Evolutionary conservation across 2,797 vertebrate genomes (phyloP).

Genomic region (Megaceryle alcyon): DNA sequence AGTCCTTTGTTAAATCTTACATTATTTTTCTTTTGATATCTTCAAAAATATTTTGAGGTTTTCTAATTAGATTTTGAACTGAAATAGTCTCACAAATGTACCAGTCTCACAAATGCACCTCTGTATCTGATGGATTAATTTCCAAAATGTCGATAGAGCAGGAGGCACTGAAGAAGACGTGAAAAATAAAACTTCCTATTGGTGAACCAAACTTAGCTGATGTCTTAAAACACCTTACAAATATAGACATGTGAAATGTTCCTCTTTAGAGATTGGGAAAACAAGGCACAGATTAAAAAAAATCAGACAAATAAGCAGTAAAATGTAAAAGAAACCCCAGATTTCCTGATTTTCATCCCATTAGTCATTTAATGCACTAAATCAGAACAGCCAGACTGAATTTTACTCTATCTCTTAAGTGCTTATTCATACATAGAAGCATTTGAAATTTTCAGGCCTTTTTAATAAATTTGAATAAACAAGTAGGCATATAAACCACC

Average conservation of each 20-base stretch:
- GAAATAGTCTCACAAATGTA: not conserved
- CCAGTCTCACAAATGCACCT: not conserved
- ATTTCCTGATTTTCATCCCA: not conserved
- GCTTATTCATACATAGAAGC: not conserved
- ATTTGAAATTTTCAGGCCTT: constrained; percentile 25
- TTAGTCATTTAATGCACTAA: constrained; percentile 20
- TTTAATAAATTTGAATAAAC: constrained; percentile 57
- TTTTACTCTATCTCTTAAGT: not conserved
- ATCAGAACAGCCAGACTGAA: constrained; percentile 22
- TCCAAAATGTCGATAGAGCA: not conserved
- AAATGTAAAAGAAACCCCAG: not conserved
- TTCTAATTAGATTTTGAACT: not conserved
- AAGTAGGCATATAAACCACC: constrained; percentile 8
- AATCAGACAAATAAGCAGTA: not conserved
- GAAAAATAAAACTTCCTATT: not conserved
- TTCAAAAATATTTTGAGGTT: not conserved
- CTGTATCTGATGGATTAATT: not conserved
- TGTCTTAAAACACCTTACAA: not conserved
- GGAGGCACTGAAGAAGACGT: not conserved
- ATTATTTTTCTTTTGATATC: not conserved
- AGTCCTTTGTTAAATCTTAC: not conserved
- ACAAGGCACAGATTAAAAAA: not conserved
- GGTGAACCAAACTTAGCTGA: not conserved
- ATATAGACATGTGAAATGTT: not conserved
- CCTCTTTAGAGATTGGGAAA: not conserved